These are phyloP conservation scores for Dexiosoma caninum DNA, from an alignment of 2,888 invertebrate genomes.

Conservation along the genomic window DNA sequence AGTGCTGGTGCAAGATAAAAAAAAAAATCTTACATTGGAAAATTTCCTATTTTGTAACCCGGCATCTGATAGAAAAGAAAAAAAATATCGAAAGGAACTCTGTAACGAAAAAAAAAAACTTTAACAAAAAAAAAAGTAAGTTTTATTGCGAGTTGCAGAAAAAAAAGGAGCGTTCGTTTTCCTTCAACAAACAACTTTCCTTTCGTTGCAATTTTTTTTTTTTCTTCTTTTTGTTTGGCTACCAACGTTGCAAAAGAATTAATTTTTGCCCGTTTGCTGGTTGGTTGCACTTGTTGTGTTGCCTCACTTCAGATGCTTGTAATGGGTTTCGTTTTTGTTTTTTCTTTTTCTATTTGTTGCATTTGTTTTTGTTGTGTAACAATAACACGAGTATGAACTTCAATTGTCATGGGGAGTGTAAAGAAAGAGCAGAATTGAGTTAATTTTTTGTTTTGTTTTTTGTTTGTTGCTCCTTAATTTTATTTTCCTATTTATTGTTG, in stretches of 20 bases:
- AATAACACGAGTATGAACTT: constrained; percentile 31
- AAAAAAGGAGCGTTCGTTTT: constrained; percentile 45
- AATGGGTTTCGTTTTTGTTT: no score
- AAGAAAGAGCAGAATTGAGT: constrained; percentile 1
- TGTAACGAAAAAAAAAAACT: neutral
- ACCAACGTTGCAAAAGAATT: neutral
- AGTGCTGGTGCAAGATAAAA: no score
- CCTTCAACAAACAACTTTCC: constrained; percentile 32
- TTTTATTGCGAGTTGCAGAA: constrained; percentile 1
- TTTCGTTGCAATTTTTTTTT: neutral
- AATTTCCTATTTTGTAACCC: neutral
- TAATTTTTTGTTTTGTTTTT: no score
- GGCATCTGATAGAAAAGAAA: no score
- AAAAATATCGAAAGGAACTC: neutral
- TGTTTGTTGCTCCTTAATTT: neutral
- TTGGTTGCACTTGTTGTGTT: constrained; percentile 52
- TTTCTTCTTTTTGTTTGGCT: neutral
- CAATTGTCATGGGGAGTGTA: constrained; percentile 17
- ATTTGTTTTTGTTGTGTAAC: neutral
- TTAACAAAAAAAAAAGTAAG: constrained; percentile 2
- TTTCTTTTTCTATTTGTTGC: no score
- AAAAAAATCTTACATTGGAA: no score
- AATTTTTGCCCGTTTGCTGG: neutral
- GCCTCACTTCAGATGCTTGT: neutral
- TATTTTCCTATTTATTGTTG: constrained; percentile 9